These are phyloP conservation scores for Apteryx owenii DNA, from an alignment of 2,113 vertebrate species.

Conservation along the genomic window DNA sequence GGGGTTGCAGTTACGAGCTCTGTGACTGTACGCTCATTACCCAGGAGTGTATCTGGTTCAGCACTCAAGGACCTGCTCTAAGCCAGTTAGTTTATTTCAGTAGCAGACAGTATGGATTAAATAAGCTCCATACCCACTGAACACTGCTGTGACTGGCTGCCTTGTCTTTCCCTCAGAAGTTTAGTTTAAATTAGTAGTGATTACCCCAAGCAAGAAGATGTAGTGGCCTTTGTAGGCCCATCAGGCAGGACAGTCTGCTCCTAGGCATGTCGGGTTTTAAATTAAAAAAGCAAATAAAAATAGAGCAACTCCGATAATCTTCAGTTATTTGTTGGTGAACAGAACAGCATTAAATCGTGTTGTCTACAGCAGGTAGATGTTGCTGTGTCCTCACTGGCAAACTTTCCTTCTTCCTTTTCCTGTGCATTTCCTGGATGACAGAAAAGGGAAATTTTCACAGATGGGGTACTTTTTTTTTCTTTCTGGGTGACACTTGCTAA, in stretches of 20 bases:
- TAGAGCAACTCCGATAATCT: background rate
- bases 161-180: background rate
- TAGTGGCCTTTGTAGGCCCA: background rate
- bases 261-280: background rate
- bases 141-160: rapidly evolving
- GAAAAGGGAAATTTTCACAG: background rate
- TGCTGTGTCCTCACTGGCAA: background rate
- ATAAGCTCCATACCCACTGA: background rate
- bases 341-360: background rate
- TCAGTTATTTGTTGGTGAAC: background rate
- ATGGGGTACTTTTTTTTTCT: background rate
- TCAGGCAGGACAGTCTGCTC: rapidly evolving
- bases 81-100: background rate
- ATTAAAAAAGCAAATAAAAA: background rate
- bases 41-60: rapidly evolving
- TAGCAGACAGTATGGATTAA: background rate
- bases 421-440: background rate
- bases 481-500: background rate
- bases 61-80: background rate
- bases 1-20: background rate
- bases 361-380: background rate
- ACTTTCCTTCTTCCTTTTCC: background rate
- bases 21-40: background rate
- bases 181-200: background rate
- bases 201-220: rapidly evolving